Percentiles rank a stretch among this genome's conserved stretches.
These are phyloP conservation scores for Aplysia californica DNA, from an alignment of 1,140 invertebrate genomes.

Conservation along the genomic window DNA sequence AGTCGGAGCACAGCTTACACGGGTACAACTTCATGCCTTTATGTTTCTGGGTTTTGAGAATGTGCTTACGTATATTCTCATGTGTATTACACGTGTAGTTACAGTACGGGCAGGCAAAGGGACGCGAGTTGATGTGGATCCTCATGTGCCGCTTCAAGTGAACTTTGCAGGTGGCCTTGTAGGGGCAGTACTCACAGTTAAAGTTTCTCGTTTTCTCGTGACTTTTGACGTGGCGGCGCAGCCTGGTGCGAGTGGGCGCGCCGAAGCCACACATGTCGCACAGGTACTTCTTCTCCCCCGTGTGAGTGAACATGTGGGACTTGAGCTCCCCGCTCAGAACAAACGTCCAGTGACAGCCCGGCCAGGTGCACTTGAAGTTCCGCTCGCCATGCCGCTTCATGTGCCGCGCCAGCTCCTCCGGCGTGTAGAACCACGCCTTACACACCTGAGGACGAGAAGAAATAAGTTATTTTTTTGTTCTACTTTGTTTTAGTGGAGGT, in stretches of 20 bases:
- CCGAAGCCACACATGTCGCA: slow-evolving; percentile 77
- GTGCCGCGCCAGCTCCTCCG: slow-evolving; percentile 74
- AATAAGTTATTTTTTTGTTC: too few relatives aligned
- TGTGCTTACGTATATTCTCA: slow-evolving; percentile 89
- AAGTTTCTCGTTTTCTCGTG: slow-evolving; percentile 75
- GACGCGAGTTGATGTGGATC: slow-evolving; percentile 87
- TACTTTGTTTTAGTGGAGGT: too few relatives aligned
- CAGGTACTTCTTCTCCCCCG: slow-evolving; percentile 70
- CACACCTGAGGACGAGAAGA: slow-evolving; percentile 70
- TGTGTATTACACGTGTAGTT: slow-evolving; percentile 82
- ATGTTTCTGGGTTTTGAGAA: slow-evolving; percentile 83
- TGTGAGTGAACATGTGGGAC: slow-evolving; percentile 56
- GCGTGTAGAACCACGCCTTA: slow-evolving; percentile 71
- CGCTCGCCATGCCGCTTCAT: slow-evolving; percentile 73
- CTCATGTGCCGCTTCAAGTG: slow-evolving; percentile 73
- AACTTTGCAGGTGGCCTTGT: slow-evolving; percentile 58
- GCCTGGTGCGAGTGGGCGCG: slow-evolving; percentile 81
- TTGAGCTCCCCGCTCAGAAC: slow-evolving; percentile 62
- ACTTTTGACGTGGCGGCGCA: slow-evolving; percentile 72
- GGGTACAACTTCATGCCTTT: slow-evolving; percentile 81
- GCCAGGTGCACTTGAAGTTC: slow-evolving; percentile 73
- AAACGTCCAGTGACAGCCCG: slow-evolving; percentile 65
- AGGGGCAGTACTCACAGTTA: slow-evolving; percentile 79
- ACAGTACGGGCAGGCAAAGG: slow-evolving; percentile 83
- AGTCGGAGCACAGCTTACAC: slow-evolving; percentile 75